Base-by-base conservation (phyloP, 2,888 invertebrate genomes). In the Apamea sordens region DNA sequence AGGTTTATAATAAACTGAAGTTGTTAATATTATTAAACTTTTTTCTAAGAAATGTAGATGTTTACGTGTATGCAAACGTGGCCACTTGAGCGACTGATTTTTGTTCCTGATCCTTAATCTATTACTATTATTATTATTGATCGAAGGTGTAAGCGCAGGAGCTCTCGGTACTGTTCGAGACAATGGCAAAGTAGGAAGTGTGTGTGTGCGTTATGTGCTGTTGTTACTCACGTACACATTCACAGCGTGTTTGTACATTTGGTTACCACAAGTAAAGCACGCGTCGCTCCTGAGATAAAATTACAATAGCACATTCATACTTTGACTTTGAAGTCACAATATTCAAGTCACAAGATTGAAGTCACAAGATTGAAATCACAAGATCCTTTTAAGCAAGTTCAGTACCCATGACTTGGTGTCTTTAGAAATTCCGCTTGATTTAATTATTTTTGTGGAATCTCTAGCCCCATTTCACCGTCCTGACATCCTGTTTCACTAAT, bases 401-500 rank as follows among this genome's bases (percentile, higher is more conserved):
- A 67, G 24, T 67, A 24, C 24, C 21, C 32, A 36, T 1, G 21
- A 47, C n/a, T 28, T 18, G 1, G 4, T 7, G 11, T 53, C 21
- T 10, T 50, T 21, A n/a, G 24, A 83, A 68, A 68, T 56, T 47
- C 7, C 2, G 18, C 6, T 63, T 28, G 0, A 79, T 79, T 77
- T 50, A 36, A 75, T 76, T 65, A 76, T 79, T 68, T 76, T 74
- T 77, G 36, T 76, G 67, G 13, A 70, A 59, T 44, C 36, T 18
- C 24, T 82, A 76, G 76, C 65, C 86, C 50, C 28, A 59, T 72
- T 77, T 53, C 56, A 47, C 41, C 41, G 44, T 53, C 36, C 68
- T 74, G 71, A 72, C 74, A 85, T 41, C 63, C 71, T 69, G 53
- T 74, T 76, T 61, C 68, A 53, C 69, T 69, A 73, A 85, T 85